These are phyloP conservation scores for Tragelaphus scriptus DNA, from an alignment of 2,113 vertebrate genomes.

Conservation along the genomic window DNA sequence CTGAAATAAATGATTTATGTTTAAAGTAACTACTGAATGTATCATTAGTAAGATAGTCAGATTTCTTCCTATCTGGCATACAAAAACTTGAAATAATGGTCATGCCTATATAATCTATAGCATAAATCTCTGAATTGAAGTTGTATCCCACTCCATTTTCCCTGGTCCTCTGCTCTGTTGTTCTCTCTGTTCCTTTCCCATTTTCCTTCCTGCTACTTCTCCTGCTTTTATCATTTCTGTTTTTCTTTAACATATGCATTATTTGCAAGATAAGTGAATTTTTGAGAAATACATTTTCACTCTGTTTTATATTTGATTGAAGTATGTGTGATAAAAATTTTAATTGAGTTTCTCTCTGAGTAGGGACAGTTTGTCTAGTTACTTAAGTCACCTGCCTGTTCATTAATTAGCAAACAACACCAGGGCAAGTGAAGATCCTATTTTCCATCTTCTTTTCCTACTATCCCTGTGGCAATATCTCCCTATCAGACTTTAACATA, in stretches of 20 bases:
- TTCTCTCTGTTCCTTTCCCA: not conserved
- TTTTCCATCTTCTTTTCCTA: not conserved
- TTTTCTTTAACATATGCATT: not conserved
- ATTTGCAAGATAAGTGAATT: not conserved
- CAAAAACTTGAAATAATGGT: not conserved
- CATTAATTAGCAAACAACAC: not conserved
- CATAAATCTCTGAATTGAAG: not conserved
- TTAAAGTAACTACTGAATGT: not conserved
- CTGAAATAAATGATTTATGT: not conserved
- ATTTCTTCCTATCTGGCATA: not conserved
- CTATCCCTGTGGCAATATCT: not conserved
- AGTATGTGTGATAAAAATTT: not conserved
- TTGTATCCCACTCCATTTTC: not conserved
- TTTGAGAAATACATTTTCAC: not conserved
- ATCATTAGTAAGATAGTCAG: not conserved
- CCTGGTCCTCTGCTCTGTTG: not conserved
- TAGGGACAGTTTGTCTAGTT: not conserved
- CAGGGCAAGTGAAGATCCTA: not conserved
- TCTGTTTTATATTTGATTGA: not conserved
- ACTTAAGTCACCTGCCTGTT: not conserved
- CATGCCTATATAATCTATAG: not conserved
- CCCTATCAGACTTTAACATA: not conserved
- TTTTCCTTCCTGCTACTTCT: not conserved
- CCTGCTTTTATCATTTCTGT: not conserved
- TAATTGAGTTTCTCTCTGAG: not conserved